These are phyloP conservation scores for Uloborus plumipes DNA, from an alignment of 2,888 invertebrate species.

Conservation along the genomic window DNA sequence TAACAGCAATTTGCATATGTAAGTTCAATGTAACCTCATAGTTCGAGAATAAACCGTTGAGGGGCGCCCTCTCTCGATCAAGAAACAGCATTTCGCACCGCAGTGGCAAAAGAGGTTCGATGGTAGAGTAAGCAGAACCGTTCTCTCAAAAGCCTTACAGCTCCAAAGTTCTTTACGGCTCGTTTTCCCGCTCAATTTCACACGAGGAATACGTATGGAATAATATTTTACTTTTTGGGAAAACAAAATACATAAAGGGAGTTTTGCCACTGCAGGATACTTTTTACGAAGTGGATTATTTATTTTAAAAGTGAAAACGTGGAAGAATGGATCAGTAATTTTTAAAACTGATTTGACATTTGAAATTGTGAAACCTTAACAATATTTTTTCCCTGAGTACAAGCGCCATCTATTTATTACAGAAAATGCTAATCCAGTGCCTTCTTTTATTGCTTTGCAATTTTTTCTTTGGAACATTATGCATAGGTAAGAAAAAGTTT, in stretches of 20 bases:
- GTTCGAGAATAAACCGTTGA: constrained; percentile 32
- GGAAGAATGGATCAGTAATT: neutral
- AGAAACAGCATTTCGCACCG: constrained; percentile 6
- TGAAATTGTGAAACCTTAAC: constrained; percentile 16
- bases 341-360: constrained; percentile 14
- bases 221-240: neutral
- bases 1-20: constrained; percentile 55
- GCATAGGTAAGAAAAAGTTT: constrained; percentile 41
- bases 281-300: too few relatives aligned
- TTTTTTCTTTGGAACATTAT: constrained; percentile 7
- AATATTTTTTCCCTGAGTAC: neutral
- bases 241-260: neutral
- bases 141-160: neutral
- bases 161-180: too few relatives aligned
- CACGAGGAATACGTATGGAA: neutral
- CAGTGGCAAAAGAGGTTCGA: constrained; percentile 10
- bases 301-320: too few relatives aligned
- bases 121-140: neutral
- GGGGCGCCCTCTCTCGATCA: constrained; percentile 31
- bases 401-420: constrained; percentile 23
- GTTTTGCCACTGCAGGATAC: too few relatives aligned
- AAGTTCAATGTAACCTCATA: constrained; percentile 42
- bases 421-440: constrained; percentile 46
- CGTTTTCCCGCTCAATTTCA: too few relatives aligned
- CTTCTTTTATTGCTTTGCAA: constrained; percentile 37